A percentile compares a stretch with the other conserved stretches of the same genome.
phyloP scores from a whole-genome alignment of 2,113 vertebrate genomes.

The Anser brachyrhynchus region DNA sequence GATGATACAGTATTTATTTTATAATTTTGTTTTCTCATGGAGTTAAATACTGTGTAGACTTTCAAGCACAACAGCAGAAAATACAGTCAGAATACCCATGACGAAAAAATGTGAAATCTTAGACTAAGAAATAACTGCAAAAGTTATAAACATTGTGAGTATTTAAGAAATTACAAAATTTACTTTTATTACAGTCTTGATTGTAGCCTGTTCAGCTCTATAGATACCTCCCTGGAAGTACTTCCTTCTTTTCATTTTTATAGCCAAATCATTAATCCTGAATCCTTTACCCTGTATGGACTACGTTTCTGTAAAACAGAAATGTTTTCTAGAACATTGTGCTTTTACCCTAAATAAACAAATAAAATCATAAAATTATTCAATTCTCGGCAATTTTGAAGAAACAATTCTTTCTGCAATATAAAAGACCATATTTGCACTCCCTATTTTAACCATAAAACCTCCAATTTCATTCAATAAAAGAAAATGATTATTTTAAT shows the following conservation, averaged over 20 bases:
- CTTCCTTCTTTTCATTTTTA: background rate
- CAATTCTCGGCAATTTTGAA: background rate
- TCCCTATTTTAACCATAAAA: background rate
- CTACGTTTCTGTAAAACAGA: background rate
- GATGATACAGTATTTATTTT: slow-evolving; percentile 24
- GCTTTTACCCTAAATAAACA: background rate
- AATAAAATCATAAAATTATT: background rate
- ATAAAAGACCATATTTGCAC: background rate
- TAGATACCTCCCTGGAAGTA: background rate
- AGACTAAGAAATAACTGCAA: background rate
- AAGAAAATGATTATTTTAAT: background rate
- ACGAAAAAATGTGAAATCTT: background rate
- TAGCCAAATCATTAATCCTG: background rate
- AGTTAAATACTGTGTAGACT: slow-evolving; percentile 29
- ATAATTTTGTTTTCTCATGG: slow-evolving; percentile 34
- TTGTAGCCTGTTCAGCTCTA: background rate
- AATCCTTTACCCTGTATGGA: background rate
- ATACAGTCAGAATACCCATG: background rate
- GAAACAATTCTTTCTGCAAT: background rate
- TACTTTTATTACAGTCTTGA: background rate
- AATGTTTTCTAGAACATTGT: background rate
- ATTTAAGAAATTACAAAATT: background rate
- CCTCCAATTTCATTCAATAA: background rate
- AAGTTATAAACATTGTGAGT: background rate
- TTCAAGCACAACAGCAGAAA: slow-evolving; percentile 21